Base-by-base conservation (phyloP, 2,113 vertebrate species). In the Misgurnus anguillicaudatus region DNA sequence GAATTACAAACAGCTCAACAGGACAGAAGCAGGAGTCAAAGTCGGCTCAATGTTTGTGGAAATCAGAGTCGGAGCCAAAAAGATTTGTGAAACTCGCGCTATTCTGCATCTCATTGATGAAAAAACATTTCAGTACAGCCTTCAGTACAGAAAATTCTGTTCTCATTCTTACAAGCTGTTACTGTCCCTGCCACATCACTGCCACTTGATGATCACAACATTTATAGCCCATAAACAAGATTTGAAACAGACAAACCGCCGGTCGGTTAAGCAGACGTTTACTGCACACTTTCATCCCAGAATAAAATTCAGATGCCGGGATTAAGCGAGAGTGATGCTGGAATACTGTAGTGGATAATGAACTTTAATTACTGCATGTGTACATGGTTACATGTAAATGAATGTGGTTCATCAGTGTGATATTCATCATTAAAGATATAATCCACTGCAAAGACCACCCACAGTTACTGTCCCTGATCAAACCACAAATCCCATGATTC, bases 351-450 rank as follows among this genome's bases (percentile, higher is more conserved):
- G 51, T 11, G 67, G 9, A 38, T 3, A 0, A 10, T 16, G 14
- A 17, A n/a, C 10, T 45, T 45, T 45, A 10, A 45, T 45, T 45
- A 2, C 5, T 45, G 5, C 10, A 45, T 9, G 7, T 45, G 42
- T 61, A 31, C 42, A 61, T 21, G 3, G 36, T 11, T 69, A 21
- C 72, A 38, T 77, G 68, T 48, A 67, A 63, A 77, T 61, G 63
- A 65, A 48, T 78, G 79, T 69, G 48, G 79, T 74, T 48, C 78
- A 64, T 65, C 58, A 45, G 74, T 17, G 62, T 65, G 82, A 65
- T 76, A 74, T 81, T 41, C 61, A 4, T 73, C 42, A 48, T 61
- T 71, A n/a, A 71, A 19, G 17, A 60, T 48, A 69, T 24, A 51
- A 10, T 19, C 41, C 58, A 81, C 39, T 76, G 2, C 67, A 55